These are phyloP conservation scores for Stichopus chloronotus DNA, from an alignment of 35 echinoderm and acorn worm species.

Conservation along the genomic window DNA sequence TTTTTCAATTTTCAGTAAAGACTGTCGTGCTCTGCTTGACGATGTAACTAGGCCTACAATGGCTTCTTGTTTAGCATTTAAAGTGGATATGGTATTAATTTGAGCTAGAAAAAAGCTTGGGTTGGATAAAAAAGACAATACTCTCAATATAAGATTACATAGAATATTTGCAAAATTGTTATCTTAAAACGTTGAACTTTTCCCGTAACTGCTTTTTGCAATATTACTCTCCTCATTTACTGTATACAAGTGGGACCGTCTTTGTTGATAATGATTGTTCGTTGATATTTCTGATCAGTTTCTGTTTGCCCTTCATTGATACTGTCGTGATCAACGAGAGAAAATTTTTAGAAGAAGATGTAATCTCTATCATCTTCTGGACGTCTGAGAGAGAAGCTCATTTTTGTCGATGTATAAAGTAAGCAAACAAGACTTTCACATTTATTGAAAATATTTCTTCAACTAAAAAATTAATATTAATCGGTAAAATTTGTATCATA, in stretches of 20 bases:
- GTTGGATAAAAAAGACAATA: not conserved
- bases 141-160: not conserved
- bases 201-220: not conserved
- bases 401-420: too few relatives aligned
- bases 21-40: too few relatives aligned
- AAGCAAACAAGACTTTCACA: too few relatives aligned
- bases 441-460: too few relatives aligned
- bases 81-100: not conserved
- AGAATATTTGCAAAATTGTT: not conserved
- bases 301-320: not conserved
- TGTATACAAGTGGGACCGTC: not conserved
- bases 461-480: too few relatives aligned
- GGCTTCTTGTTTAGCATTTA: not conserved
- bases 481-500: too few relatives aligned
- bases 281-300: not conserved
- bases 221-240: not conserved
- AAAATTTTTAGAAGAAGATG: not conserved
- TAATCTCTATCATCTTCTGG: not conserved
- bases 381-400: not conserved
- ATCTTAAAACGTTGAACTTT: not conserved
- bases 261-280: not conserved
- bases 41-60: not conserved
- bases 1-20: not conserved
- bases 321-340: not conserved
- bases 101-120: not conserved